Conservation (phyloP, 1,140 invertebrate genomes). For the Drosophila watanabei region DNA sequence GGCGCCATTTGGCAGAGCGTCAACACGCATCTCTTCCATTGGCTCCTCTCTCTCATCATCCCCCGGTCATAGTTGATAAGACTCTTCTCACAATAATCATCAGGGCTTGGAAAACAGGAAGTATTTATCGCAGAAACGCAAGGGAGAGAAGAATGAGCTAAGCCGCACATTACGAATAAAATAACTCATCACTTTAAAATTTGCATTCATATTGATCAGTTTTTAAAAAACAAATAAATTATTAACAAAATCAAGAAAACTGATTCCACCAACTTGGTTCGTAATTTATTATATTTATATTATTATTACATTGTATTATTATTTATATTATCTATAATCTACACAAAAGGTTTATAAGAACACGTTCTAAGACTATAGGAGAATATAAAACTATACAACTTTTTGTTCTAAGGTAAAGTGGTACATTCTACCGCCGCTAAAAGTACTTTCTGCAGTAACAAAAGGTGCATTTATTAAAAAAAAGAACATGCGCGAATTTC, state of each 20-base stretch:
- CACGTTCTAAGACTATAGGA: background rate
- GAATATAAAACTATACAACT: background rate
- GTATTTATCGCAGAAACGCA: background rate
- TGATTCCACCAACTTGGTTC: no score
- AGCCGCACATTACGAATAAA: background rate
- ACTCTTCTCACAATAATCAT: conserved; percentile 3
- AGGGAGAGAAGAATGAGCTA: background rate
- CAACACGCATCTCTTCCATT: background rate
- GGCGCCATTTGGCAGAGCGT: conserved; percentile 22
- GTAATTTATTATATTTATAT: no score
- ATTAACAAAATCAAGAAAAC: no score
- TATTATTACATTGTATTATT: no score
- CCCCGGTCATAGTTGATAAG: conserved; percentile 15
- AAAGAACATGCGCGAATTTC: background rate
- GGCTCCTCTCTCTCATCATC: background rate
- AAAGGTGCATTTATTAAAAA: background rate
- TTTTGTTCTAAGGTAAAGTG: background rate
- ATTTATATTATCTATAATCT: no score
- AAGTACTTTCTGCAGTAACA: background rate
- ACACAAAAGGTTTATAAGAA: background rate
- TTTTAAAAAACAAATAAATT: background rate
- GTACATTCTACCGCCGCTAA: no score
- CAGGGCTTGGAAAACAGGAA: conserved; percentile 20
- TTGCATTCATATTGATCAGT: background rate
- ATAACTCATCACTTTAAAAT: background rate